Base-by-base conservation (phyloP, 2,888 invertebrate species). In the Galerucella pusilla region DNA sequence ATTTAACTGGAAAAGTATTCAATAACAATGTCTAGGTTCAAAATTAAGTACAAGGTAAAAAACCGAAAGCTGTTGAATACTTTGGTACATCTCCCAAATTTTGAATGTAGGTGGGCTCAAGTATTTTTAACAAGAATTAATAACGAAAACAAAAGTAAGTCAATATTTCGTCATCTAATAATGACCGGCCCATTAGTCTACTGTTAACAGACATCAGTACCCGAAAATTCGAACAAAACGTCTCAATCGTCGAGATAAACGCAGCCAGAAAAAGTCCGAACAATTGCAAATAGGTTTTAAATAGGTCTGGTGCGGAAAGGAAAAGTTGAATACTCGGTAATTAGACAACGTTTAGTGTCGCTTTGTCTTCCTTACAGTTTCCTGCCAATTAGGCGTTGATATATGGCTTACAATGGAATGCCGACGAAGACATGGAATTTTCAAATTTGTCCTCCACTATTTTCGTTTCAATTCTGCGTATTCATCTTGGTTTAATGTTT, bases 271-370 rank as follows among this genome's bases (percentile, higher is more conserved):
- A 79, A 81, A 75, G 35, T 42, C 68, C 67, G 76, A 82, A 81
- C 78, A 79, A 84, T 85, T 83, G 85, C 85, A 84, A 86, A 85
- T 86, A 83, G 83, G 79, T 83, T 85, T 84, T 84, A 85, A 86
- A 87, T 86, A 85, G 84, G 83, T 72, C 20, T 45, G 57, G 20
- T 9, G 64, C 49, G 68, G 78, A 79, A 81, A 78, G 81, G 81
- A 79, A 80, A 77, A 75, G 78, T 77, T 80, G 79, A 75, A 80
- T 78, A 79, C 78, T 78, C 78, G 82, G 86, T 87, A 87, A 87
- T 87, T 87, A 87, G 88, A 87, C 86, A 86, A 84, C 88, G 85
- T 88, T 88, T 88, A 88, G 88, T 86, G 88, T 87, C 87, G 87
- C 86, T 88, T 88, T 88, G 88, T 88, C 88, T 87, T 84, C 79